phyloP scores from a whole-genome alignment of 2,797 vertebrate species.

The Coracias cyanogaster region DNA sequence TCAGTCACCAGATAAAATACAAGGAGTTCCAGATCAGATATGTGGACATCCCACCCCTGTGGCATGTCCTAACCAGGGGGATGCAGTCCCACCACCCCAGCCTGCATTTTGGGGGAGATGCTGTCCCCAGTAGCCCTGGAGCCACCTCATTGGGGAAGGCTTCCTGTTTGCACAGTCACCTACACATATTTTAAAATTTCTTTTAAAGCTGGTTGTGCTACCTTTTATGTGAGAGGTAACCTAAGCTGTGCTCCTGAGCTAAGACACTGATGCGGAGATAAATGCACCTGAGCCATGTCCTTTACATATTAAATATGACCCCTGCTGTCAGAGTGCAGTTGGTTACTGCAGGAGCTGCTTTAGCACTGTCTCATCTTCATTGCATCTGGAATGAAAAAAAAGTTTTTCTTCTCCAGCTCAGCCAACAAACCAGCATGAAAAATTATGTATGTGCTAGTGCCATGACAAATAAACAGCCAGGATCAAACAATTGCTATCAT shows the following conservation, averaged over 20 bases:
- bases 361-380: background rate
- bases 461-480: background rate
- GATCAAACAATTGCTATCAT: background rate
- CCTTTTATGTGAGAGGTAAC: background rate
- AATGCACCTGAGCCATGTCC: background rate
- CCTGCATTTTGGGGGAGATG: background rate
- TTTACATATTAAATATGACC: background rate
- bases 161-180: background rate
- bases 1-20: background rate
- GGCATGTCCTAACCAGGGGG: background rate
- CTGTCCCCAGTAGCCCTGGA: background rate
- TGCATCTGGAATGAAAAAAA: background rate
- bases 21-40: background rate
- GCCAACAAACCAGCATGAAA: background rate
- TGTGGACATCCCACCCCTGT: rapidly evolving
- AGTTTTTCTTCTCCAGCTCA: background rate
- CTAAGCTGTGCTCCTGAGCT: background rate
- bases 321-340: background rate
- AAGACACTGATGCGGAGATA: background rate
- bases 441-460: background rate
- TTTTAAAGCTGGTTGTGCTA: background rate
- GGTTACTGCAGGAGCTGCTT: background rate
- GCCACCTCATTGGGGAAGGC: background rate
- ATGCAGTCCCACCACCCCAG: background rate
- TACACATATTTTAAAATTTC: background rate